Conservation (phyloP, 2,888 invertebrate genomes). For the Clitarchus hookeri region DNA sequence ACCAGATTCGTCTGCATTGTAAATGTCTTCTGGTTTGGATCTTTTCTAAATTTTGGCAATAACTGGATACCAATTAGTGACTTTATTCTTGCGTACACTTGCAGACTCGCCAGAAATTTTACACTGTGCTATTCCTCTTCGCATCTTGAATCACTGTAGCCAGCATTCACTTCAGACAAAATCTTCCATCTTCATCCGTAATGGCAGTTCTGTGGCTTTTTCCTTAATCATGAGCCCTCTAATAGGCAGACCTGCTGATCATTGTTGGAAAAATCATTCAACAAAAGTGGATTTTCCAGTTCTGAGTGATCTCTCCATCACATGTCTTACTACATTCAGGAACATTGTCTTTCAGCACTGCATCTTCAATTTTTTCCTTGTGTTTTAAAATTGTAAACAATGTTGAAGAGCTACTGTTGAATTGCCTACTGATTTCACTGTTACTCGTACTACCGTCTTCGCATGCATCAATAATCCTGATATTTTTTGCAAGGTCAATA, state of each 20-base stretch:
- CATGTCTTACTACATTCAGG: neutral
- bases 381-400: neutral
- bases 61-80: neutral
- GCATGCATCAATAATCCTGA: neutral
- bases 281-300: neutral
- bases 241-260: neutral
- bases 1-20: constrained; percentile 17
- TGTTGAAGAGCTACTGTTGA: neutral
- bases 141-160: neutral
- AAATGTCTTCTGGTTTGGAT: neutral
- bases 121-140: neutral
- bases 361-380: neutral
- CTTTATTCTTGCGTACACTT: neutral
- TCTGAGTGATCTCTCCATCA: neutral
- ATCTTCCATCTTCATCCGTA: neutral
- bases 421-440: neutral
- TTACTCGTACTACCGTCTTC: neutral
- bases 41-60: neutral
- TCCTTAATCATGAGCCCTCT: neutral
- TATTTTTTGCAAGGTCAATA: neutral
- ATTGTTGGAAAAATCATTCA: neutral
- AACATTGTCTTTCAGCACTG: neutral
- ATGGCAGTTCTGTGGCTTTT: neutral
- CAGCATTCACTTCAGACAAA: neutral
- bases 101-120: neutral